phyloP scores from a whole-genome alignment of 2,113 vertebrate species.

The Pseudopipra pipra region DNA sequence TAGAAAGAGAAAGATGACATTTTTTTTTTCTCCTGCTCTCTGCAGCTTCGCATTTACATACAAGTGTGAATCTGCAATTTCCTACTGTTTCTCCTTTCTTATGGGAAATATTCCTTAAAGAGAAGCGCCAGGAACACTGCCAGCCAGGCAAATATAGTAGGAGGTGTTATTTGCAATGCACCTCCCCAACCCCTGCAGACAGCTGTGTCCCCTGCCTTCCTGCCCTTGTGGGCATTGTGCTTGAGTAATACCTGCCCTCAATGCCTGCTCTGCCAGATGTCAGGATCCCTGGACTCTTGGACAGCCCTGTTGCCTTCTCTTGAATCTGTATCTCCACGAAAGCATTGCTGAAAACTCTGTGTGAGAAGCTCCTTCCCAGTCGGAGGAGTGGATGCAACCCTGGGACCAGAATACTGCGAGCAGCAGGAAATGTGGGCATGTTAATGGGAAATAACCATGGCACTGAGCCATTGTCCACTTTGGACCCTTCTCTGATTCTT shows the following conservation, averaged over 20 bases:
- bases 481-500: not conserved
- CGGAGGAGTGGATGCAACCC: accelerated
- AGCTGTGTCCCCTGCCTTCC: not conserved
- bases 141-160: not conserved
- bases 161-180: not conserved
- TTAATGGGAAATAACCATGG: not conserved
- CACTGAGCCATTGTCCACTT: not conserved
- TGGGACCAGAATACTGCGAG: not conserved
- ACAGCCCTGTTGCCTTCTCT: not conserved
- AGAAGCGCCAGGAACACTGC: not conserved
- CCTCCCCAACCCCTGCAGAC: not conserved
- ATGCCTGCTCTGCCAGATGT: not conserved
- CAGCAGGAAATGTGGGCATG: not conserved
- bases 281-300: not conserved
- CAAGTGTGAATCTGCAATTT: constrained; percentile 1
- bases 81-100: constrained; percentile 21
- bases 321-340: not conserved
- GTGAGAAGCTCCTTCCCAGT: not conserved
- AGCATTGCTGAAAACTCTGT: not conserved
- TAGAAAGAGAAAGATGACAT: not conserved
- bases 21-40: not conserved
- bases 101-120: not conserved
- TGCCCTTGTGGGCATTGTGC: accelerated
- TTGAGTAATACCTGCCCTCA: not conserved
- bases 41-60: not conserved